phyloP scores from a whole-genome alignment of 1,140 invertebrate genomes.

The Acyrthosiphon pisum region DNA sequence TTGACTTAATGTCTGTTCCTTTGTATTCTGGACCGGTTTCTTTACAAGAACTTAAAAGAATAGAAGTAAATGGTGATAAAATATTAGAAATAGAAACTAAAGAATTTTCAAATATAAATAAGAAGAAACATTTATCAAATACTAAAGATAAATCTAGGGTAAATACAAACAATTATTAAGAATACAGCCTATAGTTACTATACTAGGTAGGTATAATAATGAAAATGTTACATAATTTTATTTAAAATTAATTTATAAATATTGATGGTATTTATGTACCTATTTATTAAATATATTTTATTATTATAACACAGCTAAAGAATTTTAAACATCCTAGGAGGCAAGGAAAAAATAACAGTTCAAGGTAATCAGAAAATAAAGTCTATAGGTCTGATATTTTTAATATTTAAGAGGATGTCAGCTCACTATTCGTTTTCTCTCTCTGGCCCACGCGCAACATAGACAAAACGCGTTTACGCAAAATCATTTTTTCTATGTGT shows the following conservation, averaged over 20 bases:
- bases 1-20: not conserved
- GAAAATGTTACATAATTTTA: too few species aligned
- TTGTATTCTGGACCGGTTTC: not conserved
- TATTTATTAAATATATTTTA: not conserved
- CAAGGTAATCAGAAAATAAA: not conserved
- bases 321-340: not conserved
- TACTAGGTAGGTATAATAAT: too few species aligned
- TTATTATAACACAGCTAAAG: not conserved
- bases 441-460: too few species aligned
- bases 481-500: too few species aligned
- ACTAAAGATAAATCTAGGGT: not conserved
- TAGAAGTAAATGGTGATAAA: conserved; percentile 20
- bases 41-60: not conserved
- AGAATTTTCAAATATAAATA: not conserved
- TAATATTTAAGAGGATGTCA: too few species aligned
- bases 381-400: not conserved
- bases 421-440: too few species aligned
- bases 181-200: not conserved
- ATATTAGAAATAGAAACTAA: not conserved
- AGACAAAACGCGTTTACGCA: too few species aligned
- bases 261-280: too few species aligned
- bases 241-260: not conserved
- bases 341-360: not conserved
- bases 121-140: not conserved
- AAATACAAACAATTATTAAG: not conserved